Percentiles rank a stretch among this genome's conserved stretches.
These are phyloP conservation scores for Clepsis dumicolana DNA, from an alignment of 2,888 invertebrate genomes.

Conservation along the genomic window DNA sequence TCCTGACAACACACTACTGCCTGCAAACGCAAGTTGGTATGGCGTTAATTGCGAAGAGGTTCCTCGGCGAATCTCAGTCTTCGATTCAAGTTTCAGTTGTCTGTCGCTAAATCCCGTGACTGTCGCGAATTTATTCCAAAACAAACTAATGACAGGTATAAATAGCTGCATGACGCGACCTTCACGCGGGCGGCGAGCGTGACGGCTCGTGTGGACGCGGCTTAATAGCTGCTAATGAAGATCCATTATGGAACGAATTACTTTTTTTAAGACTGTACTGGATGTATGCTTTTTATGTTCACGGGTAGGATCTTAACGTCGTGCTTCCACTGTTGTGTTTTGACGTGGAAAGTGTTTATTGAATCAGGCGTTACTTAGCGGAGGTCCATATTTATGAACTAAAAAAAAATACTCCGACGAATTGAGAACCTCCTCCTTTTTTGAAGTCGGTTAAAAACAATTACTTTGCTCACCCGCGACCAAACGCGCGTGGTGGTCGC, in stretches of 20 bases:
- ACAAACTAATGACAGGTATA: constrained; percentile 12
- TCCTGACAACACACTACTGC: too few species aligned
- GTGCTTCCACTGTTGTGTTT: too few species aligned
- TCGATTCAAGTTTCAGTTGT: background rate
- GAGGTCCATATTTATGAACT: too few species aligned
- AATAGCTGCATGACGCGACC: background rate
- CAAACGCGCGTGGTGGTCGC: too few species aligned
- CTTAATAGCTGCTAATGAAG: constrained; percentile 17
- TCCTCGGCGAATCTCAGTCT: background rate
- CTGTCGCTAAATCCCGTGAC: background rate
- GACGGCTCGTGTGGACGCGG: constrained; percentile 13
- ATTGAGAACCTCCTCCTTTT: too few species aligned
- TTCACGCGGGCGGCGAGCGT: background rate
- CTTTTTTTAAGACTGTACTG: constrained; percentile 11
- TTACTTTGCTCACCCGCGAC: too few species aligned
- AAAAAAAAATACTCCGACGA: too few species aligned
- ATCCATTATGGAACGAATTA: constrained; percentile 15
- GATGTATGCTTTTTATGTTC: background rate
- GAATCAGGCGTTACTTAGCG: too few species aligned
- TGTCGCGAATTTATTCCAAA: background rate
- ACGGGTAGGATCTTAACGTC: too few species aligned
- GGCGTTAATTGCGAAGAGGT: background rate
- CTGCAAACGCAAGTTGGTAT: too few species aligned
- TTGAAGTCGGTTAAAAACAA: too few species aligned
- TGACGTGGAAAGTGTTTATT: too few species aligned